A percentile compares a stretch with the other conserved stretches of the same genome.
These are phyloP conservation scores for Eulemur coronatus DNA, from an alignment of 2,797 vertebrate species.

Conservation along the genomic window DNA sequence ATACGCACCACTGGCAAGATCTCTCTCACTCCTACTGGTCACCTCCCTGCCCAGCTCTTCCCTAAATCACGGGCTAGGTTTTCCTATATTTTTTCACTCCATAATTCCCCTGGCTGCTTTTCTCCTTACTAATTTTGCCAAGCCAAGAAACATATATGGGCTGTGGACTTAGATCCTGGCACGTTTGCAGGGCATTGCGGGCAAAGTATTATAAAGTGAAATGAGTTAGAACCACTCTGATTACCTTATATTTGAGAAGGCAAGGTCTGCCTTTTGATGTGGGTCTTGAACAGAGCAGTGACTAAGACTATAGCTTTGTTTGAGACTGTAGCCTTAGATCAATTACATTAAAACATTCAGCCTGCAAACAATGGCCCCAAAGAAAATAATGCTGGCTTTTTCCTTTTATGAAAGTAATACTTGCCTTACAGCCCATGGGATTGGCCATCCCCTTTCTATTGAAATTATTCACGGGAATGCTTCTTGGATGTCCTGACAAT, in stretches of 20 bases:
- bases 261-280: slow-evolving; percentile 61
- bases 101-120: not conserved
- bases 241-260: slow-evolving; percentile 61
- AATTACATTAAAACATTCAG: slow-evolving; percentile 66
- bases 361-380: slow-evolving; percentile 60
- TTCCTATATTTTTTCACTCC: not conserved
- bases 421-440: slow-evolving; percentile 39
- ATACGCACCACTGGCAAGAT: not conserved
- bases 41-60: not conserved
- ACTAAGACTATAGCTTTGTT: slow-evolving; percentile 48
- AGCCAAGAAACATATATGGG: not conserved
- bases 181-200: not conserved
- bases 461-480: slow-evolving; percentile 23
- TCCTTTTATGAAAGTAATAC: slow-evolving; percentile 64
- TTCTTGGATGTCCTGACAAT: slow-evolving; percentile 17
- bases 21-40: not conserved
- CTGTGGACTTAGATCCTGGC: not conserved
- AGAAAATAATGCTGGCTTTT: slow-evolving; percentile 60
- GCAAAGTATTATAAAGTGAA: slow-evolving; percentile 66
- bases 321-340: slow-evolving; percentile 54
- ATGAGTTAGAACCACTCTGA: slow-evolving; percentile 51
- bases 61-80: not conserved
- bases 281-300: slow-evolving; percentile 53
- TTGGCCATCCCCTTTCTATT: slow-evolving; percentile 28
- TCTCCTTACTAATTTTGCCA: not conserved